Evolutionary conservation across 2,797 vertebrate species (phyloP), one percentile per base, ranked within the genome.

Genomic region (Cynopterus sphinx): DNA sequence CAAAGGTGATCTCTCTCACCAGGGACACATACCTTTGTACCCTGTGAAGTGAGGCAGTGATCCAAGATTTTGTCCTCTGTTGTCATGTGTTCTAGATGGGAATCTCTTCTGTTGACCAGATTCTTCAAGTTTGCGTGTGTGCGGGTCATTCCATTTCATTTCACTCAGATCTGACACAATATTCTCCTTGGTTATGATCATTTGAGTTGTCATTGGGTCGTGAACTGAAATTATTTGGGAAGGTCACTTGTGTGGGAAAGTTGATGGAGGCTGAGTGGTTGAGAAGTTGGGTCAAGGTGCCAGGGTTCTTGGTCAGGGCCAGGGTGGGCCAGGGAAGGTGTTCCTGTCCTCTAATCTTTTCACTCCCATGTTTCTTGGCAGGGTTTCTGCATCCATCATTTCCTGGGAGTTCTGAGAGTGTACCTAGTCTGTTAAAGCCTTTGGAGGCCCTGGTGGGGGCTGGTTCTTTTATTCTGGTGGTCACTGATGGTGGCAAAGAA

Each of bases 11-110:
- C 1, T 73, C 15, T 59, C 15, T 59, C 49, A 24, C 24, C 11
- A 1, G 24, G 21, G 63, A 46, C 9, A 33, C 43, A 75, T n/a
- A 81, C 57, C 85, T 68, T 11, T 13, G 65, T 51, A 53, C 3
- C 33, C 7, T 8, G 4, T 22, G 15, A 26, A 33, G 61, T 3
- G 9, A 53, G 13, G 9, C 41, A 1, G 0, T 6, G 19, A 63
- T 7, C 19, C 16, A 33, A 1, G 1, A 10, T 11, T 36, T 33
- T 0, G 26, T 1, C 9, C 43, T 83, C 41, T 71, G 26, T 78
- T 70, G 6, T 3, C 4, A 0, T 9, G n/a, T 84, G 61, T 36
- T 49, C 10, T 31, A 49, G 67, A 21, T 2, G 28, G 39, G 24
- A 41, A 17, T 1, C 0, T 31, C 31, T 2, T 57, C 41, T 28